Base-by-base conservation (phyloP, 2,113 vertebrate genomes). In the Lepus americanus region DNA sequence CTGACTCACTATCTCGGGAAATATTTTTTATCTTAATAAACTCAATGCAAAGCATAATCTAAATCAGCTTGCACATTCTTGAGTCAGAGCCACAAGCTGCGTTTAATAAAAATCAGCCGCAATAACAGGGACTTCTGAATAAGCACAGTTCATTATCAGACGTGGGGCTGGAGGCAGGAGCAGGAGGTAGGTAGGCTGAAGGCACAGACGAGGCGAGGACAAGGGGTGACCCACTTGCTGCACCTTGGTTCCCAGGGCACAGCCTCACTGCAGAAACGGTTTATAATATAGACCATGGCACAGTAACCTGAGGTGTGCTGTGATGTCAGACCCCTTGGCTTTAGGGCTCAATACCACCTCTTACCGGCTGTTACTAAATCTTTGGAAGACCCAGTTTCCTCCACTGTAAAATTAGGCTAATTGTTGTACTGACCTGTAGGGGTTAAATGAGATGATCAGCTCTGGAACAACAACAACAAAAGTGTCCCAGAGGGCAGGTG, bases 11-110 rank as follows among this genome's bases (percentile, higher is more conserved):
- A 97, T 73, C 97, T 96, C 80, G 55, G 96, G 96, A 97, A 95
- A 96, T 95, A 96, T 94, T 97, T 96, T 96, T 97, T 97, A 98
- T 98, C 97, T 94, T 90, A 90, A 96, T 89, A 93, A 94, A 94
- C 92, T 97, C 97, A 29, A 67, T 63, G 88, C 93, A 93, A 97
- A 97, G 96, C 88, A 14, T 49, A 95, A 93, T 12, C 85, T 77
- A 96, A 98, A 77, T 74, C 97, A 96, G 95, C 93, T 22, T 96
- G 81, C 0, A 0, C 92, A 95, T 96, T 96, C 96, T 92, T 96
- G 96, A 96, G 66, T 72, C 69, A 2, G 55, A 94, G 96, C 96
- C 97, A 95, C 89, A 97, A 95, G 74, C 97, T 87, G 91, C 1
- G 1, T 97, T 98, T 94, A 98, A 98, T 97, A 97, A 98, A 97